Percentiles rank a stretch among this genome's conserved stretches.
These are phyloP conservation scores for Myioborus melanocephalus DNA, from an alignment of 2,797 vertebrate species.

Conservation along the genomic window DNA sequence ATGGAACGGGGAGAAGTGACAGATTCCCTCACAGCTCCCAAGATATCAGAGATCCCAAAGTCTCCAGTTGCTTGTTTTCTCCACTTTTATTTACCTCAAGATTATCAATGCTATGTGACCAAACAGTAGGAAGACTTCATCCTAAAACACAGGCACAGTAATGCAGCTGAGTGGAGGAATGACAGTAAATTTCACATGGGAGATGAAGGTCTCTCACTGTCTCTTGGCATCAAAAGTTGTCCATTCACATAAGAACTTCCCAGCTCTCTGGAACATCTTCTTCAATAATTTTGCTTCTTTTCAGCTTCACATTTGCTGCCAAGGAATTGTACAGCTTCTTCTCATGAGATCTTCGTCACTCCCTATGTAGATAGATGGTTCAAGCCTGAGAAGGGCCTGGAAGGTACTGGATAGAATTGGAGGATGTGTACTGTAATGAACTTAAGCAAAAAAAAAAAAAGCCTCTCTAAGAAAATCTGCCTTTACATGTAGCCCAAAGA, in stretches of 20 bases:
- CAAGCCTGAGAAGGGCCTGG: not conserved
- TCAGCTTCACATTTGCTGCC: not conserved
- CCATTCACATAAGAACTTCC: not conserved
- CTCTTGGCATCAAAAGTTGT: not conserved
- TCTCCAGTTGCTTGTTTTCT: not conserved
- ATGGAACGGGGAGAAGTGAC: not conserved
- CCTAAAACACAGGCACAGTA: not conserved
- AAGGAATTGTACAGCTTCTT: not conserved
- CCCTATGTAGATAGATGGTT: not conserved
- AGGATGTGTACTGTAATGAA: not conserved
- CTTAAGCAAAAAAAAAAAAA: not conserved
- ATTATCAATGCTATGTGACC: not conserved
- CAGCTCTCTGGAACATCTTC: not conserved
- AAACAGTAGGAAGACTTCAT: not conserved
- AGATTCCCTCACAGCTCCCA: not conserved
- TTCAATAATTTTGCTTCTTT: not conserved
- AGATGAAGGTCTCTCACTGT: not conserved
- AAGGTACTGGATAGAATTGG: not conserved
- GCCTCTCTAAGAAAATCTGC: not conserved
- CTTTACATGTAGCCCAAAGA: not conserved
- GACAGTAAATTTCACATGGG: not conserved
- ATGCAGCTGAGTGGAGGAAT: not conserved
- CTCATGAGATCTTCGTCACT: not conserved
- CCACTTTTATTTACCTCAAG: not conserved
- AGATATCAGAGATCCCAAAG: not conserved